Percentiles rank a stretch among this genome's conserved stretches.
Conservation (phyloP, 2,113 vertebrate species). For the Coracopsis vasa region DNA sequence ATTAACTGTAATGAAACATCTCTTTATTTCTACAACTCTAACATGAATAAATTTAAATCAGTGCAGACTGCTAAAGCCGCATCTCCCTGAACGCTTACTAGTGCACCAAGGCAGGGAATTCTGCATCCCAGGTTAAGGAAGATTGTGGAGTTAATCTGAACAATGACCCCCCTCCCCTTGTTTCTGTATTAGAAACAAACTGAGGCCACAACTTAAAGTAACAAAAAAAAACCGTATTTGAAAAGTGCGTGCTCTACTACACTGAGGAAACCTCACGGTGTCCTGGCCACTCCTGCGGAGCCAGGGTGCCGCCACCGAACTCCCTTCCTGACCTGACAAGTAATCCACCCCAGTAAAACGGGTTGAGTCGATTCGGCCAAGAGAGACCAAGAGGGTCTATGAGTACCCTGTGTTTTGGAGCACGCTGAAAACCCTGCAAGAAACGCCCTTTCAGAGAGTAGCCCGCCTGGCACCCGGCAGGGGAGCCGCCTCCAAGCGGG, state of each 20-base stretch:
- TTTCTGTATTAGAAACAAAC: neutral
- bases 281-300: accelerated
- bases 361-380: accelerated
- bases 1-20: neutral
- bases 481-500: neutral
- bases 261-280: neutral
- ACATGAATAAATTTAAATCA: neutral
- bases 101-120: neutral
- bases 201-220: neutral
- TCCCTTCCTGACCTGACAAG: neutral
- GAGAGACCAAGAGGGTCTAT: accelerated
- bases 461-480: neutral
- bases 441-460: neutral
- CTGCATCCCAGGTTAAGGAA: neutral
- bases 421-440: neutral
- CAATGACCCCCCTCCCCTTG: neutral
- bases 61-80: neutral
- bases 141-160: neutral
- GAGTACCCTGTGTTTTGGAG: no score
- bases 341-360: accelerated
- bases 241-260: accelerated
- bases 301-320: neutral
- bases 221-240: accelerated
- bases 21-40: neutral
- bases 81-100: accelerated